phyloP scores from a whole-genome alignment of 2,113 vertebrate genomes.

The Sphaerodactylus townsendi region DNA sequence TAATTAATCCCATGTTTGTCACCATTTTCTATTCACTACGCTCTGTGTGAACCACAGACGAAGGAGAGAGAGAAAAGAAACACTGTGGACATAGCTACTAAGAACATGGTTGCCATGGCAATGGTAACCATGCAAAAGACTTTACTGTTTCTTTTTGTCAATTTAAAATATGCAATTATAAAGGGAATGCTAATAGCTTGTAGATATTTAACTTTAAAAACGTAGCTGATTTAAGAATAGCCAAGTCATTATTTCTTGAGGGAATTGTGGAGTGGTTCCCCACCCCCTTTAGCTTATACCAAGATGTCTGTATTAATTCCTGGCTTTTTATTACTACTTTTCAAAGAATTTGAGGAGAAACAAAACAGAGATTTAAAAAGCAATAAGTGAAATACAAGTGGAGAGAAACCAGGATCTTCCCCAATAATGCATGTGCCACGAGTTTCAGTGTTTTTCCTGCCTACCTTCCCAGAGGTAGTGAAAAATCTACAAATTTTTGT shows the following conservation, averaged over 20 bases:
- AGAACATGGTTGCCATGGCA: conserved; percentile 60
- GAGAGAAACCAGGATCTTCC: not conserved
- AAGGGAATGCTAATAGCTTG: conserved; percentile 12
- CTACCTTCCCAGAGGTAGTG: not conserved
- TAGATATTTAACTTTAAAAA: not conserved
- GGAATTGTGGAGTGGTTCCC: not conserved
- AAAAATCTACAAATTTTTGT: not conserved
- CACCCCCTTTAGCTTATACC: not conserved
- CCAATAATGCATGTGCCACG: not conserved
- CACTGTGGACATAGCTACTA: conserved; percentile 13
- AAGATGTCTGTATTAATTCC: not conserved
- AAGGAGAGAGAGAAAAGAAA: conserved; percentile 1
- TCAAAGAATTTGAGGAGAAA: not conserved
- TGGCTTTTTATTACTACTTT: not conserved
- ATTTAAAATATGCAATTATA: not conserved
- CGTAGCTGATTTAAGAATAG: not conserved
- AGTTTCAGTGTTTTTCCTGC: not conserved
- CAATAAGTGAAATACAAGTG: not conserved
- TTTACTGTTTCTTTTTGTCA: conserved; percentile 9
- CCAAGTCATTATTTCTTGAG: not conserved
- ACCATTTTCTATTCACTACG: not conserved
- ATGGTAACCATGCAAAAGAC: conserved; percentile 58
- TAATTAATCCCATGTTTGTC: not conserved
- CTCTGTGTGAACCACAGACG: not conserved
- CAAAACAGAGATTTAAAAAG: not conserved